A percentile compares a stretch with the other conserved stretches of the same genome.
Conservation (phyloP, 2,113 vertebrate species). For the Rana temporaria region DNA sequence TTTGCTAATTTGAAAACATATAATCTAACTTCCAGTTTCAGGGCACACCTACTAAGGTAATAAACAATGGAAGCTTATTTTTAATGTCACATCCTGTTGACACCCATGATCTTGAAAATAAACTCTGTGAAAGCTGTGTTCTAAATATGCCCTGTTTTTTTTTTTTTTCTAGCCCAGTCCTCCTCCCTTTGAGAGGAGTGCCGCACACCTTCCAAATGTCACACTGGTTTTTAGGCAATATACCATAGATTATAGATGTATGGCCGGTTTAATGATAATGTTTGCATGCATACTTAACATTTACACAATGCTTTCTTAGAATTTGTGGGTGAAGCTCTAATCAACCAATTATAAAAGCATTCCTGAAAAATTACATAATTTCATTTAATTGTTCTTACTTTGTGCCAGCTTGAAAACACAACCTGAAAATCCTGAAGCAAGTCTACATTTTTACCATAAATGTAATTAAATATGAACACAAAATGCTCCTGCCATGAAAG, state of each 20-base stretch:
- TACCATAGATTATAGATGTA: constrained; percentile 56
- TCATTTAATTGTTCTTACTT: constrained; percentile 57
- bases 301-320: constrained; percentile 69
- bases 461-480: constrained; percentile 46
- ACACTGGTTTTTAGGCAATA: constrained; percentile 52
- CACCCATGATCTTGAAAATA: constrained; percentile 48
- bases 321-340: constrained; percentile 66
- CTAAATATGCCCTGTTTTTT: constrained; percentile 18
- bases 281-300: constrained; percentile 56
- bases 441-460: constrained; percentile 32
- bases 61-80: constrained; percentile 54
- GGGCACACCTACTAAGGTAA: constrained; percentile 34
- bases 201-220: constrained; percentile 46
- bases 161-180: background rate
- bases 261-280: constrained; percentile 51
- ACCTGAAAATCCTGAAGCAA: constrained; percentile 1
- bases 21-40: constrained; percentile 32
- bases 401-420: constrained; percentile 50
- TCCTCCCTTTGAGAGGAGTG: constrained; percentile 22
- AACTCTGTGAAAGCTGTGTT: constrained; percentile 44
- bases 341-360: constrained; percentile 66
- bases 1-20: constrained; percentile 2
- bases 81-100: constrained; percentile 47
- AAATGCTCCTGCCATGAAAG: background rate
- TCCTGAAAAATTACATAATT: constrained; percentile 62